Evolutionary conservation across 2,113 vertebrate genomes (phyloP).

Genomic region (Pterocles orientalis): DNA sequence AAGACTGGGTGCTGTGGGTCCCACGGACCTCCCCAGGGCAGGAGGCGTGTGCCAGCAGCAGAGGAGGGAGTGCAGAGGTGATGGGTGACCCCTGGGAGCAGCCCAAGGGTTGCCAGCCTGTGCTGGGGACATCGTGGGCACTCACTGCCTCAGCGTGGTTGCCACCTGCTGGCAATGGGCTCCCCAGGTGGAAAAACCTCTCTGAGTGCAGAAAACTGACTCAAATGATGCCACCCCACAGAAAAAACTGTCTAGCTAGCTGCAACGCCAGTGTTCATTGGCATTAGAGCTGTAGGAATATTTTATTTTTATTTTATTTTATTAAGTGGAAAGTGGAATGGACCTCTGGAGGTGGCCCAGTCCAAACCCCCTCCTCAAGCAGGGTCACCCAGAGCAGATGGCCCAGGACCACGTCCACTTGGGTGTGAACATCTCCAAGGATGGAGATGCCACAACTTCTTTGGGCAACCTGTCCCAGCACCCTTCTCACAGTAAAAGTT

Average conservation of each 20-base stretch:
- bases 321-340: neutral
- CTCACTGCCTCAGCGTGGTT: neutral
- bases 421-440: neutral
- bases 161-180: constrained; percentile 34
- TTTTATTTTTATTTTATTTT: neutral
- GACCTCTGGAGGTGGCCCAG: neutral
- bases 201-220: neutral
- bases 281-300: neutral
- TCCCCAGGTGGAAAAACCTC: neutral
- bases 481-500: neutral
- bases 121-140: accelerated
- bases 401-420: accelerated
- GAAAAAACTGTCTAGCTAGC: neutral
- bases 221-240: neutral
- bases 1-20: neutral
- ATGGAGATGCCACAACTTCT: neutral
- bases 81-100: neutral
- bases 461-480: neutral
- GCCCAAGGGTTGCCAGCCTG: neutral
- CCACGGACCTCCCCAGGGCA: accelerated
- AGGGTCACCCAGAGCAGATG: neutral
- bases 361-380: neutral
- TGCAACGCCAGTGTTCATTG: neutral
- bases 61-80: neutral
- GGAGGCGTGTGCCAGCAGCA: neutral